Evolutionary conservation across 2,797 vertebrate species (phyloP), one percentile per base, ranked within the genome.

Genomic region (Ciconia nigra): DNA sequence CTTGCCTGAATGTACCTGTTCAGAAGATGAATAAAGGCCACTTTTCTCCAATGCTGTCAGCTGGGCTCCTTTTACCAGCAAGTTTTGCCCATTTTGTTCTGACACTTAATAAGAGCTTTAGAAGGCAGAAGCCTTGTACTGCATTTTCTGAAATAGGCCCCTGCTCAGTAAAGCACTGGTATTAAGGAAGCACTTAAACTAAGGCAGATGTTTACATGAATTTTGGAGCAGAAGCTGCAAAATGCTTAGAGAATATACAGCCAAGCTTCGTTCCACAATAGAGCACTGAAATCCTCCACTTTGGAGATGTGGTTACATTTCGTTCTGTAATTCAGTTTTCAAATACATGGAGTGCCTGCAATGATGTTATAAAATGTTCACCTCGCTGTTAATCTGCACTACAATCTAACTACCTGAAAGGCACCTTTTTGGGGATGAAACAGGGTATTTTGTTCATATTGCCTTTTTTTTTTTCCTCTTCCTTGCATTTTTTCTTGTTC

Each of bases 371-470:
- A 13, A 91, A 83, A 17, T 0, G 5, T 22, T 80, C 65, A 54
- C 65, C 76, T 58, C 0, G 0, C 63, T 44, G 25, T 76, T 82
- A 33, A 87, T 17, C 55, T 57, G 52, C 37, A 8, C 79, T 9
- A 2, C 63, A 17, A 21, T 49, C 84, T 20, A 13, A 63, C 47
- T 7, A 9, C 61, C 69, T 37, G 57, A 72, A 77, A 71, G 52
- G 84, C 42, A 39, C 37, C 0, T 52, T 95, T 28, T 15, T 0
- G 41, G 63, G 44, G 18, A 29, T 49, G 74, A 52, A 87, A 19
- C 1, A 1, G 10, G 2, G 5, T 7, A 4, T 90, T 94, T 61
- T 0, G 0, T 39, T 11, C 42, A 7, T 11, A 0, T 14, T 16
- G 46, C 24, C 5, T 39, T 61, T 31, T 10, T 14, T 57, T 49